Evolutionary conservation across 2,888 invertebrate species (phyloP).

Genomic region (Mesorhabditis belari): DNA sequence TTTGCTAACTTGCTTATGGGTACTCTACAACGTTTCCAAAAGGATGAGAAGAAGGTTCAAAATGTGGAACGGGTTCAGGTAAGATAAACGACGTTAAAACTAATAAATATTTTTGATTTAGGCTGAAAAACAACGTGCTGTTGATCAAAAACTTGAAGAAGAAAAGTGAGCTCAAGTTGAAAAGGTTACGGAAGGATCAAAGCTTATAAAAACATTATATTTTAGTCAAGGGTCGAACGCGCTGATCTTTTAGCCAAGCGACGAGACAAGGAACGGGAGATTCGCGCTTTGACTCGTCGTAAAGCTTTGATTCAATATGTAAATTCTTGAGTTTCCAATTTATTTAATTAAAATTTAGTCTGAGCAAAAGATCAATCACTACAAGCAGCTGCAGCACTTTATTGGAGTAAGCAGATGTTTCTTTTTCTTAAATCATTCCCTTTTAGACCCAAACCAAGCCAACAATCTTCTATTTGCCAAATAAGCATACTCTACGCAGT

Average conservation of each 20-base stretch:
- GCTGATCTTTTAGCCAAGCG: slow-evolving; percentile 77
- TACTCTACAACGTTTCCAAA: slow-evolving; percentile 87
- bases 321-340: slow-evolving; percentile 1
- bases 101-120: too few species aligned
- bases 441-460: slow-evolving; percentile 74
- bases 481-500: slow-evolving; percentile 68
- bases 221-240: slow-evolving; percentile 65
- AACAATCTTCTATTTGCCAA: slow-evolving; percentile 78
- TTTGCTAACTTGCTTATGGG: slow-evolving; percentile 83
- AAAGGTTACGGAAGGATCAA: slow-evolving; percentile 65
- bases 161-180: slow-evolving; percentile 80
- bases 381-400: slow-evolving; percentile 69
- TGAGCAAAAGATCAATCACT: slow-evolving; percentile 76
- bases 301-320: slow-evolving; percentile 54
- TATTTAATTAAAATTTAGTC: slow-evolving; percentile 53
- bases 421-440: background rate
- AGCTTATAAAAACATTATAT: too few species aligned
- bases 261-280: slow-evolving; percentile 78
- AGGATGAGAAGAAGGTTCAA: slow-evolving; percentile 65
- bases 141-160: slow-evolving; percentile 87
- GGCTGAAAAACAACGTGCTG: slow-evolving; percentile 76
- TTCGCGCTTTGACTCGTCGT: slow-evolving; percentile 80
- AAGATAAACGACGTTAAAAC: too few species aligned
- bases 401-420: slow-evolving; percentile 59
- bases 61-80: slow-evolving; percentile 13